Conservation (phyloP, 2,797 vertebrate species). For the Cryptoprocta ferox region DNA sequence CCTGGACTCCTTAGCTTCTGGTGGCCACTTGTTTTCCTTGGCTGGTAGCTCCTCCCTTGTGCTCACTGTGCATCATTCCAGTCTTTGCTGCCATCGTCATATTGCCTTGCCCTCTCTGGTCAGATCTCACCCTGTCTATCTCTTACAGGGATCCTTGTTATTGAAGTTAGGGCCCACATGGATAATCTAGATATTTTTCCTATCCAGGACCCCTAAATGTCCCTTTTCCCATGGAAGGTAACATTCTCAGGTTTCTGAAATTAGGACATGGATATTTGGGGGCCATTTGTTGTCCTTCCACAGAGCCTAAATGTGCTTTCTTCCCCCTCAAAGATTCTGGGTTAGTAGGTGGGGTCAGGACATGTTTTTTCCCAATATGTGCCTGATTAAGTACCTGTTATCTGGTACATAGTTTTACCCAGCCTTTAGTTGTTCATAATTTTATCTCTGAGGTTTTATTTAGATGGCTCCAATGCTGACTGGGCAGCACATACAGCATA, state of each 20-base stretch:
- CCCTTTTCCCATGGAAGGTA: neutral
- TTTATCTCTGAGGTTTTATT: neutral
- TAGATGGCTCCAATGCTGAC: neutral
- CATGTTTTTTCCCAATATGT: neutral
- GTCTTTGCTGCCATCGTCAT: neutral
- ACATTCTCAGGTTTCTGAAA: neutral
- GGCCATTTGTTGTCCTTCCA: neutral
- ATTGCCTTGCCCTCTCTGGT: neutral
- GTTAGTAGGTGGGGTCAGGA: neutral
- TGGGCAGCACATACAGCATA: neutral
- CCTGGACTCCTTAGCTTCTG: neutral
- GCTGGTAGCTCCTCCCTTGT: neutral
- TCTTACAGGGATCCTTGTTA: neutral
- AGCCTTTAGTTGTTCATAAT: neutral
- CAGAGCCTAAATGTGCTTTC: neutral
- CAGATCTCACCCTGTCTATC: neutral
- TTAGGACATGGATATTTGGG: neutral
- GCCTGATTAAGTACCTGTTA: neutral
- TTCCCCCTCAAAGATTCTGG: neutral
- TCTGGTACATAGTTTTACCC: neutral
- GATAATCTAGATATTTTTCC: neutral
- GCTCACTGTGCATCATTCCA: neutral
- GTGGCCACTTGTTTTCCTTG: neutral
- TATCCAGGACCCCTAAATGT: neutral
- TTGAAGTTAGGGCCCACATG: neutral